Base-by-base conservation (phyloP, 2,888 invertebrate species). In the Chironomus tentans region DNA sequence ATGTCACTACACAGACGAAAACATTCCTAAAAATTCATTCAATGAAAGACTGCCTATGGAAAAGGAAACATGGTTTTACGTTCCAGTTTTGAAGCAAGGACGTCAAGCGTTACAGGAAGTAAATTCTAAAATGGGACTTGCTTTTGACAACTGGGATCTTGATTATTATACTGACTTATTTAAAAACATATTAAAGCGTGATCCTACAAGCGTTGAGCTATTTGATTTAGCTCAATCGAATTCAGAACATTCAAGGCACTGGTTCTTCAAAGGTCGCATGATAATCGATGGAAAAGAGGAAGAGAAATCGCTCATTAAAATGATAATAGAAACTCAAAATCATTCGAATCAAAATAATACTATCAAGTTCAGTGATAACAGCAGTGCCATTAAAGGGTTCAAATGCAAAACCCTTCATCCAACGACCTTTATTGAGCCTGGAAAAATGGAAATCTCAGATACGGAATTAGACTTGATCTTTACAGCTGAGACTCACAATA, bases 401-500 rank as follows among this genome's bases (percentile, higher is more conserved):
- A 83, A 86, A 77, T 90, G 94, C 76, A 85, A 86, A 69, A 87
- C 89, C 78, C 83, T 97, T 28, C 85, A 88, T 18, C 94, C 97
- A 0, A 82, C 82, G 1, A 85, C 87, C 77, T 84, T 86, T 3
- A 81, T 83, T 62, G 83, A 81, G 0, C 89, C 96, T 0, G 87
- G 90, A 1, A 84, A 85, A 78, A 86, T 94, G 2, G 87, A 91
- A 75, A 82, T 87, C 76, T 84, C 87, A 68, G 81, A 84, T 12
- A 85, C 88, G 0, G 87, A 90, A 15, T 91, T 93, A 0, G 95
- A 98, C 83, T 89, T 98, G 56, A 95, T 97, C 80, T 98, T 98
- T 82, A 98, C 98, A 0, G 98, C 98, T 0, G 98, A 99, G 85
- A 99, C 98, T 0, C 98, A 99, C 84, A 98, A 98, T 83, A 98